phyloP scores from a whole-genome alignment of 2,797 vertebrate genomes.

The Anolis apletophallus region DNA sequence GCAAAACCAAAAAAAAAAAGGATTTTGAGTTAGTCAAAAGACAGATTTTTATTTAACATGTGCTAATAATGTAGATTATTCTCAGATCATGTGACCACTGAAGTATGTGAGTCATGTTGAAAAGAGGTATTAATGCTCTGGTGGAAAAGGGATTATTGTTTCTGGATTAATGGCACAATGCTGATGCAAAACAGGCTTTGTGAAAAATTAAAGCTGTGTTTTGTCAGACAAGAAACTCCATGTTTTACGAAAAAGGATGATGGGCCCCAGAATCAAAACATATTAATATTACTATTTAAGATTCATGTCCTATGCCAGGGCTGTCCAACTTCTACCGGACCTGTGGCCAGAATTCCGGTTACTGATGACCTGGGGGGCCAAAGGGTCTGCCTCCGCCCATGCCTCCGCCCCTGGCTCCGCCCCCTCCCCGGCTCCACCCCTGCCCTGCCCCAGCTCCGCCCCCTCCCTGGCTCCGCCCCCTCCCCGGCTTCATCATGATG shows the following conservation, averaged over 20 bases:
- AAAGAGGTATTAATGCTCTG: background rate
- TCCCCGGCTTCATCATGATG: no score
- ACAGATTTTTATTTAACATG: background rate
- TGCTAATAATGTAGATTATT: background rate
- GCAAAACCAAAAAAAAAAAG: background rate
- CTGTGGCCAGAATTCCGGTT: no score
- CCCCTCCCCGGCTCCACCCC: no score
- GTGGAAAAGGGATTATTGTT: background rate
- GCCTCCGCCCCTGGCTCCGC: no score
- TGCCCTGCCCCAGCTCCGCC: no score
- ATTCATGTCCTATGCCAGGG: no score
- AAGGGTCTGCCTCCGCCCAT: no score
- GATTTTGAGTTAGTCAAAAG: background rate
- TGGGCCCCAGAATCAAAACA: background rate
- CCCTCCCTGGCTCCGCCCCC: no score
- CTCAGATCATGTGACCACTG: background rate
- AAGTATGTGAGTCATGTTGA: background rate
- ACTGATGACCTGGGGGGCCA: no score
- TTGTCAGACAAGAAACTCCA: background rate
- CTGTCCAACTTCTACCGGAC: no score
- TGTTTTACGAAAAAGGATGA: background rate
- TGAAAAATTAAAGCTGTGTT: background rate
- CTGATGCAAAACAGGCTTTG: background rate
- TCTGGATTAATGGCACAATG: background rate
- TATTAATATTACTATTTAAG: background rate